phyloP scores from a whole-genome alignment of 1,140 invertebrate species.

The Aradophagus sp. region DNA sequence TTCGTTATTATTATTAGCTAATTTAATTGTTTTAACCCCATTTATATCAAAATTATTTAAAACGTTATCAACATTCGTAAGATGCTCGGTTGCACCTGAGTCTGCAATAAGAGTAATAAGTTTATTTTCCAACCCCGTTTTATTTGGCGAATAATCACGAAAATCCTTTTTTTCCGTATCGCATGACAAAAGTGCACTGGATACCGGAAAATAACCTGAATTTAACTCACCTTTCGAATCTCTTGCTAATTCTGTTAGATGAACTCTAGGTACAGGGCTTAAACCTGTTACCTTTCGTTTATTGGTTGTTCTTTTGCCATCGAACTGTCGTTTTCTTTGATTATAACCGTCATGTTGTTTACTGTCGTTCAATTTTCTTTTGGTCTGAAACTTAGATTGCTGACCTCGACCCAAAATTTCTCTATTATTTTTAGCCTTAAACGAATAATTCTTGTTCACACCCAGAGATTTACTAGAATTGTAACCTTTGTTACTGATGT shows the following conservation, averaged over 20 bases:
- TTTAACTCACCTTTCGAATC: constrained; percentile 13
- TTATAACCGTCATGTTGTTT: constrained; percentile 11
- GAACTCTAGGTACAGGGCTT: background rate
- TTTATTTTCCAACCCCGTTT: background rate
- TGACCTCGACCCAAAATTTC: too few species aligned
- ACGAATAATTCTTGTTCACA: constrained; percentile 5
- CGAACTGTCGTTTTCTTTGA: too few species aligned
- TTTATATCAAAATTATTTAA: background rate
- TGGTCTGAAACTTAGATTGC: too few species aligned
- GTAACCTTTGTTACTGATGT: constrained; percentile 2
- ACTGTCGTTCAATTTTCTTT: too few species aligned
- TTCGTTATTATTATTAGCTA: constrained; percentile 5
- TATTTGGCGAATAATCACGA: background rate
- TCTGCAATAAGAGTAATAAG: constrained; percentile 9
- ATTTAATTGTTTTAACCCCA: background rate
- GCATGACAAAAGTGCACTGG: constrained; percentile 9
- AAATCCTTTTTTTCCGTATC: background rate
- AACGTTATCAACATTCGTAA: constrained; percentile 1
- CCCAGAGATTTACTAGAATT: constrained; percentile 4
- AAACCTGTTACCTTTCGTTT: constrained; percentile 2
- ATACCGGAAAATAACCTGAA: background rate
- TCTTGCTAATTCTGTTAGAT: background rate
- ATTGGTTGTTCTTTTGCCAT: too few species aligned
- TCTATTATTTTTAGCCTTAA: constrained; percentile 10
- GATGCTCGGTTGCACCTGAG: constrained; percentile 13